Evolutionary conservation across 2,888 invertebrate genomes (phyloP), one percentile per base, ranked within the genome.

Genomic region (Eulithis testata): DNA sequence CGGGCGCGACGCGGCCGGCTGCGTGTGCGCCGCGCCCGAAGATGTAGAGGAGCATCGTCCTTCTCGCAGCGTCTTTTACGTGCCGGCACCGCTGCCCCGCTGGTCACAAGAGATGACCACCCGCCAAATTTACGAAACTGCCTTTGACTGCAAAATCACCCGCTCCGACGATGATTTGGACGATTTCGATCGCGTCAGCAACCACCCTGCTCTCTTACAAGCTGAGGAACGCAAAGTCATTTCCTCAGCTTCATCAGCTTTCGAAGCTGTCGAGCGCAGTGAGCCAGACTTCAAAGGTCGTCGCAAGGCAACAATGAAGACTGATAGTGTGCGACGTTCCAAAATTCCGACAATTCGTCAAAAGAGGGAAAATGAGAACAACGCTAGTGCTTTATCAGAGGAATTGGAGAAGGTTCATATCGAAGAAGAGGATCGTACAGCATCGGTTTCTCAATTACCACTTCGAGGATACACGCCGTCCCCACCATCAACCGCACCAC

Each of bases 91-190:
- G 73, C 92, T 95, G 85, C 94, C 95, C 78, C 94, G 95, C 86
- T 95, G 94, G 89, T 92, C 93, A 82, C 92, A 89, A 90, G 94
- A 94, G 81, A 94, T 94, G 91, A 94, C 94, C 76, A 91, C 93
- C 86, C 94, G 96, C 79, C 96, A 96, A 89, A 94, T 97, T 63
- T 97, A 97, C 87, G 97, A 97, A 90, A 97, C 97, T 63, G 97
- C 97, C 65, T 97, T 97, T 87, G 97, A 97, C 88, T 97, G 97
- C 87, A 97, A 97, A 88, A 95, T 97, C 79, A 96, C 95, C 82
- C 95, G 96, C 72, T 97, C 97, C 8, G 96, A 96, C 76, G 96
- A 96, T 85, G 96, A 97, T 75, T 94, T 97, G 82, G 97, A 97
- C 80, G 96, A 96, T 76, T 95, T 97, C 59, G 97, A 97, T 77